Evolutionary conservation across 2,113 vertebrate genomes (phyloP).

Genomic region (Scartelaos histophorus): DNA sequence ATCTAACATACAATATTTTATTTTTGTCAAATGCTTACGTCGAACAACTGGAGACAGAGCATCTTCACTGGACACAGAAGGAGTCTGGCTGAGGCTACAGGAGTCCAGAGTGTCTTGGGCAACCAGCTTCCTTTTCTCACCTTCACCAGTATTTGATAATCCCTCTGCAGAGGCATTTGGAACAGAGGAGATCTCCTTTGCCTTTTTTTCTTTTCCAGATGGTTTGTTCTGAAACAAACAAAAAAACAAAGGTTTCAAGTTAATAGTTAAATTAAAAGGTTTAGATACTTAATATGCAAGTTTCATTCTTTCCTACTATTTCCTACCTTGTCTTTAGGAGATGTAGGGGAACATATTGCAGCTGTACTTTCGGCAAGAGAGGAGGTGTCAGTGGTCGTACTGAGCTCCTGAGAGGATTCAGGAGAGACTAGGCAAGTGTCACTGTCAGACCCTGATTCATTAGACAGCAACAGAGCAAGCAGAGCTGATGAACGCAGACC

Average conservation of each 20-base stretch:
- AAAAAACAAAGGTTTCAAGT: not conserved
- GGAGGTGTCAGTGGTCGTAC: constrained; percentile 71
- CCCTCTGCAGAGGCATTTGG: constrained; percentile 31
- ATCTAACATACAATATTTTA: not conserved
- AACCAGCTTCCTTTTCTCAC: constrained; percentile 59
- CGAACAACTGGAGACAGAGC: constrained; percentile 68
- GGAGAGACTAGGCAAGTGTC: constrained; percentile 60
- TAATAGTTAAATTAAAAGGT: not conserved
- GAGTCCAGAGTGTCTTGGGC: constrained; percentile 76
- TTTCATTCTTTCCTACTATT: not conserved
- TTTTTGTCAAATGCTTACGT: constrained; percentile 47
- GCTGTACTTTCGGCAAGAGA: constrained; percentile 73
- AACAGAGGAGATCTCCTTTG: constrained; percentile 44
- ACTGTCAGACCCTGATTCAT: constrained; percentile 76
- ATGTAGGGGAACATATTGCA: constrained; percentile 74
- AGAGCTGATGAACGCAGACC: constrained; percentile 88
- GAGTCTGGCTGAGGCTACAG: constrained; percentile 71
- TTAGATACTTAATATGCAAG: not conserved
- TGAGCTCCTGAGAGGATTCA: constrained; percentile 71
- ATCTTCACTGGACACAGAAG: constrained; percentile 74
- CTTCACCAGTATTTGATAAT: constrained; percentile 34
- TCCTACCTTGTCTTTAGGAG: constrained; percentile 69
- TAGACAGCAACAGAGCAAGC: constrained; percentile 85
- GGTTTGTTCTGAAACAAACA: constrained; percentile 47
- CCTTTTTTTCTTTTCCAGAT: constrained; percentile 45